Conservation (phyloP, 2,113 vertebrate genomes). For the Heterotilapia buettikoferi region DNA sequence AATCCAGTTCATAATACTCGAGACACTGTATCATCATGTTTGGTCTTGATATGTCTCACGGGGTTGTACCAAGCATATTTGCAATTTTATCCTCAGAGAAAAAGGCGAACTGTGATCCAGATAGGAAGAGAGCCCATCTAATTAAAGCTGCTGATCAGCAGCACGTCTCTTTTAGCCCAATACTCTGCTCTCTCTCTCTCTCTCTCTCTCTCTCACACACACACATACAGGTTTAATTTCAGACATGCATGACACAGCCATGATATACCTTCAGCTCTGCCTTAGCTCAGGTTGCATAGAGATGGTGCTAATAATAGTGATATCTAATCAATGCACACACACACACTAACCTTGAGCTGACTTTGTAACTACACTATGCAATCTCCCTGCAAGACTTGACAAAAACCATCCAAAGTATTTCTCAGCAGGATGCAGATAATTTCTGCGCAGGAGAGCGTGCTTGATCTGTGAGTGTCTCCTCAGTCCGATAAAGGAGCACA, state of each 20-base stretch:
- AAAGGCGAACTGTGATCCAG: background rate
- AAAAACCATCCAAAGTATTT: background rate
- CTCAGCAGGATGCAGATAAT: background rate
- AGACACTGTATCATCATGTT: background rate
- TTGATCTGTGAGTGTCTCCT: background rate
- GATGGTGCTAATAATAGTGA: constrained; percentile 37
- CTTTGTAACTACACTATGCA: constrained; percentile 20
- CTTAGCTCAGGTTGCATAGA: constrained; percentile 17
- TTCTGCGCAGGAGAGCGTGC: background rate
- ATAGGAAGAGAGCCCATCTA: background rate
- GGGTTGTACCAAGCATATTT: background rate
- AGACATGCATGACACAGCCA: background rate
- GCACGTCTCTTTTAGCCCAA: background rate
- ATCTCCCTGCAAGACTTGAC: constrained; percentile 2
- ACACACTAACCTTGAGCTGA: constrained; percentile 42
- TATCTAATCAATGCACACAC: constrained; percentile 34
- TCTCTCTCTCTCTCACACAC: background rate
- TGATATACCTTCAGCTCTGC: background rate
- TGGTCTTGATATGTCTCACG: background rate
- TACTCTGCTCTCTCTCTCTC: background rate
- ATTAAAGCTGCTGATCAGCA: constrained; percentile 16
- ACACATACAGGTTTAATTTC: background rate
- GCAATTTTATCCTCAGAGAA: background rate
- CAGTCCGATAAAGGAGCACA: background rate
- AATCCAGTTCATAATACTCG: background rate